Conservation (phyloP, 2,797 vertebrate genomes). For the Lepilemur ruficaudatus region DNA sequence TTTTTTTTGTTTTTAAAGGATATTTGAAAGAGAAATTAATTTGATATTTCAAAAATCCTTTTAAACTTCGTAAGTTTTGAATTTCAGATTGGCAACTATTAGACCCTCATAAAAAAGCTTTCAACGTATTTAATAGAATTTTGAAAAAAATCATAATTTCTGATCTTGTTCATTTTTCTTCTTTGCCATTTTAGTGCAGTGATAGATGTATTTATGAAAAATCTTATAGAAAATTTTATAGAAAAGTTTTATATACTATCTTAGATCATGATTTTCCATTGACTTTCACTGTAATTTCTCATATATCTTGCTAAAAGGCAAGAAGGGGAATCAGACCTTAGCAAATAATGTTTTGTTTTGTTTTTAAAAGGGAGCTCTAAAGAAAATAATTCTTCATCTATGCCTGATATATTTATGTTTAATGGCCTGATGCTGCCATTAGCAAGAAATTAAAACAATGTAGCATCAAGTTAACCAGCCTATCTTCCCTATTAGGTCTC, state of each 20-base stretch:
- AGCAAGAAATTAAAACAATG: not conserved
- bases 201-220: not conserved
- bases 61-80: not conserved
- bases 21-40: conserved; percentile 3
- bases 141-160: conserved; percentile 17
- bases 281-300: not conserved
- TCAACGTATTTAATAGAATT: not conserved
- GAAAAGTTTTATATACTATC: not conserved
- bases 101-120: not conserved
- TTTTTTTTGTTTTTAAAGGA: not conserved
- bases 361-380: not conserved
- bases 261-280: not conserved
- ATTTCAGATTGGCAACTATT: not conserved
- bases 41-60: not conserved
- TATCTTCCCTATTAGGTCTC: not conserved
- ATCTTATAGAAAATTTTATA: not conserved
- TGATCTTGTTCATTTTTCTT: not conserved
- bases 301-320: not conserved
- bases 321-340: not conserved
- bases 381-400: not conserved
- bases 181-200: not conserved
- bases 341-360: not conserved
- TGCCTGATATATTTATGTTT: not conserved
- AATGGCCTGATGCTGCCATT: not conserved
- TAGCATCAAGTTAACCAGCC: not conserved